Evolutionary conservation across 2,888 invertebrate species (phyloP), one percentile per base, ranked within the genome.

Genomic region (Nymphalis c-album): DNA sequence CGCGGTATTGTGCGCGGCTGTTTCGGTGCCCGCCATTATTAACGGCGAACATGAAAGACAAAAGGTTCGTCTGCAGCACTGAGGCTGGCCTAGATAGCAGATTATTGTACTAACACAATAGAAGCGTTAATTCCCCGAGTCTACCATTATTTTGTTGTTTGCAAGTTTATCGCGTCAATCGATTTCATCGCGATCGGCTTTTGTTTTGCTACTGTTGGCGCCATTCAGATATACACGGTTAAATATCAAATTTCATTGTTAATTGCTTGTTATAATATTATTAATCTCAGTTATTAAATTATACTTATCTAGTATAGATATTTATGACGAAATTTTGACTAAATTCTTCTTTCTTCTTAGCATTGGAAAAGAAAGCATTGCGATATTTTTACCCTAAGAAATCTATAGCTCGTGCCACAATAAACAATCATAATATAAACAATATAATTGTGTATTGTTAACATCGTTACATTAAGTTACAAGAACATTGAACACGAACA

Each of bases 31-130:
- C 91, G 91, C 90, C 90, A 91, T 91, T 91, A 91, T 91, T 91
- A 91, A 91, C 91, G 89, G 91, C 89, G 91, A 91, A 91, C 91
- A 92, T 91, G 92, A 91, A 91, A 92, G 92, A 92, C 92, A 92
- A 92, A 92, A 92, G 92, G 90, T 91, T 91, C 90, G 90, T 91
- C 91, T 92, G 90, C 91, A 91, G 91, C 87, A 89, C 91, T 90
- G 91, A 90, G 87, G 88, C 91, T 91, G 92, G 91, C 92, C 92
- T 92, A 92, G 91, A 92, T 92, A 91, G 89, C 88, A 86, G 91
- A 92, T 92, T 92, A 91, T 92, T 92, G 91, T 92, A 90, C 90
- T 91, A 91, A 91, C 89, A 92, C 92, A 91, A 92, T 91, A 85
- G 91, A 86, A 87, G 84, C 91, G 90, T 91, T 92, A 91, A 92